Evolutionary conservation across 2,113 vertebrate genomes (phyloP), one percentile per base, ranked within the genome.

Genomic region (Prinia subflava): DNA sequence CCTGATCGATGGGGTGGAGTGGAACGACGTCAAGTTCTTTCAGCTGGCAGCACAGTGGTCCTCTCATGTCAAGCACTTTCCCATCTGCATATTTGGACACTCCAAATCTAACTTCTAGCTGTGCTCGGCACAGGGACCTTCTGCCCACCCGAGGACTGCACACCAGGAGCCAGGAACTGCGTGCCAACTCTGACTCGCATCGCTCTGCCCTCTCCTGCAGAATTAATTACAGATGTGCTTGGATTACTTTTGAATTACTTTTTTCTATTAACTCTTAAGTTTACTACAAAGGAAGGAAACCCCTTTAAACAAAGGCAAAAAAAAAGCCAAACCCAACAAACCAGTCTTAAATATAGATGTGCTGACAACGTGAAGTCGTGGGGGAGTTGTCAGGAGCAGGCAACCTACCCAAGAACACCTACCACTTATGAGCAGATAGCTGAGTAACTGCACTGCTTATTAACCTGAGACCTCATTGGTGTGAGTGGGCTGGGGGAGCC

Each of bases 11-110:
- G 99, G 99, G 2, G 98, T 99, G 49, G 99, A 99, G 93, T 99
- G 99, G 99, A 99, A 99, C 7, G 99, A 99, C 3, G 99, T 99
- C 71, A 99, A 99, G 98, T 99, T 99, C 97, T 99, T 99, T 97
- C 99, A 99, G 97, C 97, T 99, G 94, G 99, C 99, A 10, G 99
- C 99, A 28, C 99, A 99, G 97, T 99, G 99, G 99, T 99, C 99
- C 18, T 99, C 99, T 50, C 99, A 99, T 4, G 99, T 99, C 97
- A 99, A 99, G 97, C 99, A 99, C 97, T 99, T 99, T 96, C 99
- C 99, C 85, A 99, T 99, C 93, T 99, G 99, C 95, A 98, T 99
- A 96, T 99, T 99, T 75, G 99, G 99, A 97, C 99, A 99, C 98
- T 97, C 98, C 33, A 99, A 99, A 98, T 98, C 98, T 82, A 97